phyloP scores from a whole-genome alignment of 2,797 vertebrate genomes.

The Vultur gryphus region DNA sequence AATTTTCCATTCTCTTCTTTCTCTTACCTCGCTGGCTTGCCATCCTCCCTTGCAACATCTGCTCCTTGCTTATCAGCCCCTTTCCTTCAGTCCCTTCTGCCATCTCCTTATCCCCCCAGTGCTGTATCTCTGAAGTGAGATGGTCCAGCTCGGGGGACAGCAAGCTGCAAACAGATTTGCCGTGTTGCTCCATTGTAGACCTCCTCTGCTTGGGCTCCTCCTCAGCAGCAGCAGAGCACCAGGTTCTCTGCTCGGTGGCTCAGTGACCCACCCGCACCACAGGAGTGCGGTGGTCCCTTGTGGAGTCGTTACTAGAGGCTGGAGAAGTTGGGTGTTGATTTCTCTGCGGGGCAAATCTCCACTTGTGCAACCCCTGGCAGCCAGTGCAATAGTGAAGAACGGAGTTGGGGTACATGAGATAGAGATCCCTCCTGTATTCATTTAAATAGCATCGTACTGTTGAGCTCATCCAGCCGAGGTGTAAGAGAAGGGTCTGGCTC shows the following conservation, averaged over 20 bases:
- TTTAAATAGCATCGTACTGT: background rate
- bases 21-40: background rate
- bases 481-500: background rate
- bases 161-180: background rate
- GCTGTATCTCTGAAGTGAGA: background rate
- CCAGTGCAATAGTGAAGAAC: background rate
- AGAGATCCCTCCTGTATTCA: background rate
- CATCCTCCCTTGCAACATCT: background rate
- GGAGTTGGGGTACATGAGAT: rapidly evolving
- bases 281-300: background rate
- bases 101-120: background rate
- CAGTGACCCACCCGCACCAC: rapidly evolving
- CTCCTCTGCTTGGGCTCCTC: background rate
- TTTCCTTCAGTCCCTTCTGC: background rate
- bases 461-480: background rate
- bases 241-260: background rate
- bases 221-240: background rate
- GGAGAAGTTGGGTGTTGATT: background rate
- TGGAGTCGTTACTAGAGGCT: rapidly evolving
- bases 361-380: rapidly evolving
- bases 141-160: background rate
- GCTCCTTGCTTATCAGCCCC: background rate
- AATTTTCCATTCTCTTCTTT: background rate
- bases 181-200: background rate
- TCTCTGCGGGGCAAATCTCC: background rate